Evolutionary conservation across 1,140 invertebrate species (phyloP).

Genomic region (Leptinotarsa defecta): DNA sequence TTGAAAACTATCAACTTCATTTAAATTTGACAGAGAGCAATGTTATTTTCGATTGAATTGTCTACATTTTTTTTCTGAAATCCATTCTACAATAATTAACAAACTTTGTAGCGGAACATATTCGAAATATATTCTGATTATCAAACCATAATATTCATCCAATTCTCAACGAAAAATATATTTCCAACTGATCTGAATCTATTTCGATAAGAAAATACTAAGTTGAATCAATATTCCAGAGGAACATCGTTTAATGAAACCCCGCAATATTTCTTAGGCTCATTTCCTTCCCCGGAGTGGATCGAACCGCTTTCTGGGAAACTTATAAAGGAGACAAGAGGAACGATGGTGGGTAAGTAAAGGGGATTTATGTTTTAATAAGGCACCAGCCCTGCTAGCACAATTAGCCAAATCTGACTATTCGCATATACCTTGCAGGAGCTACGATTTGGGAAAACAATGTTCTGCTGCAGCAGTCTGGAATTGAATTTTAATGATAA

Average conservation of each 20-base stretch:
- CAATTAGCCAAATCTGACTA: constrained; percentile 36
- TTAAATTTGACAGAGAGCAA: too few species aligned
- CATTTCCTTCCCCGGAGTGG: constrained; percentile 6
- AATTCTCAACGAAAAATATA: too few species aligned
- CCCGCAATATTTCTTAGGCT: background rate
- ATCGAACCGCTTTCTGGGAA: constrained; percentile 16
- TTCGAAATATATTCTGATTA: too few species aligned
- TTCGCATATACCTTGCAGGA: constrained; percentile 29
- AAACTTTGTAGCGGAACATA: too few species aligned
- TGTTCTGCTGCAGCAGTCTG: constrained; percentile 11
- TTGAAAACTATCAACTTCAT: too few species aligned
- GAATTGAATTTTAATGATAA: background rate
- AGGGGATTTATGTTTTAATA: constrained; percentile 35
- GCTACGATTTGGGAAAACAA: constrained; percentile 16
- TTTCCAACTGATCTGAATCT: background rate
- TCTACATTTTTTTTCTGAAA: too few species aligned
- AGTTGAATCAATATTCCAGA: background rate
- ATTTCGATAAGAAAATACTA: background rate
- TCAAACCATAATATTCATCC: too few species aligned
- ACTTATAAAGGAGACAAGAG: constrained; percentile 33
- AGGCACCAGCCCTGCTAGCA: constrained; percentile 33
- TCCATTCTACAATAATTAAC: too few species aligned
- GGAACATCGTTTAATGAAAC: constrained; percentile 1
- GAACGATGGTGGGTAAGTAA: constrained; percentile 18
- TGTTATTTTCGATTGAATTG: too few species aligned